phyloP scores from a whole-genome alignment of 2,113 vertebrate species.

The Argyrosomus japonicus region DNA sequence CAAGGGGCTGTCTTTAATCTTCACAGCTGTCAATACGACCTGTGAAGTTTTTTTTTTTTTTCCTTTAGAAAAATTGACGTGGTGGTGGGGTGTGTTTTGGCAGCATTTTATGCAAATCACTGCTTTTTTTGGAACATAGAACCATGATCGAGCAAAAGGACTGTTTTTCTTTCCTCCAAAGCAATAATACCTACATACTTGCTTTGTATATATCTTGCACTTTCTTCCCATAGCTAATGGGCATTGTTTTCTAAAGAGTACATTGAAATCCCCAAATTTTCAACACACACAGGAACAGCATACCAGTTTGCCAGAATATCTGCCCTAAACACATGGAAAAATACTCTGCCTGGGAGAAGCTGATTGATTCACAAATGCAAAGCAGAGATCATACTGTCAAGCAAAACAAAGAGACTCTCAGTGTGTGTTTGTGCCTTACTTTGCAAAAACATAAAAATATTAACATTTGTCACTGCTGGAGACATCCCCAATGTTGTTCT shows the following conservation, averaged over 20 bases:
- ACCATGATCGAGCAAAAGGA: neutral
- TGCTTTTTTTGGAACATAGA: neutral
- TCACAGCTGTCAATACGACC: constrained; percentile 42
- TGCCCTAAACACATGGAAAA: constrained; percentile 40
- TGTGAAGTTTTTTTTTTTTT: constrained; percentile 16
- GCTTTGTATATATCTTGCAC: neutral
- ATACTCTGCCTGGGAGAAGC: constrained; percentile 43
- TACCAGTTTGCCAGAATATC: constrained; percentile 32
- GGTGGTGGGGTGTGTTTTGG: neutral
- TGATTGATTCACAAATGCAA: constrained; percentile 64
- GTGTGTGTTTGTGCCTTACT: constrained; percentile 44
- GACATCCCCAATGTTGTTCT: constrained; percentile 38
- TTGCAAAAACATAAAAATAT: constrained; percentile 44
- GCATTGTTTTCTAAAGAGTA: neutral
- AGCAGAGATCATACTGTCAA: constrained; percentile 59
- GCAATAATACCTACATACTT: constrained; percentile 1
- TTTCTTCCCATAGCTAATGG: neutral
- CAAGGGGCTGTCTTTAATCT: constrained; percentile 31
- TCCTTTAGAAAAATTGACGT: neutral
- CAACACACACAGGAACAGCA: neutral
- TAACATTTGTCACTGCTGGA: constrained; percentile 60
- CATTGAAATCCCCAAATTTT: neutral
- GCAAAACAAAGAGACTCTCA: constrained; percentile 60
- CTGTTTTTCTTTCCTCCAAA: constrained; percentile 1
- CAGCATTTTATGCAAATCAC: constrained; percentile 37